These are phyloP conservation scores for Drosophila guanche DNA, from an alignment of 1,140 invertebrate genomes.

Conservation along the genomic window DNA sequence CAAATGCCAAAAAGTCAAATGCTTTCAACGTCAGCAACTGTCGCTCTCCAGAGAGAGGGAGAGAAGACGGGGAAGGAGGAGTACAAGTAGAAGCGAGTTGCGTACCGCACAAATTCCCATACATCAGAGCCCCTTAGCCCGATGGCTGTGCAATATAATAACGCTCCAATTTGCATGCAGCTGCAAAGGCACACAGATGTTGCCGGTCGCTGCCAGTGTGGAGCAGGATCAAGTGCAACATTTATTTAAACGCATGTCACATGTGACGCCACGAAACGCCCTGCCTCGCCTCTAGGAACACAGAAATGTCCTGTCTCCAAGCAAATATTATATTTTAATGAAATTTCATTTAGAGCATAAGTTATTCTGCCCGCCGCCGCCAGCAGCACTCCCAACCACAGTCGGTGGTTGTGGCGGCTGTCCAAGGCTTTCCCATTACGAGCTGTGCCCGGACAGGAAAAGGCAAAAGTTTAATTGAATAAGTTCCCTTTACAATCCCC, in stretches of 20 bases:
- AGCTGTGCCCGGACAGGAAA: constrained; percentile 12
- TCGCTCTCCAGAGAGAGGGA: too few species aligned
- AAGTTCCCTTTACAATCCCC: constrained; percentile 47
- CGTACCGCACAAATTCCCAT: constrained; percentile 49
- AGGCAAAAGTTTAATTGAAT: constrained; percentile 76
- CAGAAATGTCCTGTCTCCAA: constrained; percentile 14
- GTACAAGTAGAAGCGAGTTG: neutral
- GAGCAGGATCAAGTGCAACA: constrained; percentile 40
- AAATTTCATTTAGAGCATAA: constrained; percentile 75
- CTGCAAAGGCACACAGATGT: constrained; percentile 7
- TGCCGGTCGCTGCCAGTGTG: neutral
- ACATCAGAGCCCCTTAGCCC: constrained; percentile 61
- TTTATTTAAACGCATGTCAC: constrained; percentile 70
- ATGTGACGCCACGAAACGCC: constrained; percentile 38
- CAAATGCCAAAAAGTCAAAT: too few species aligned
- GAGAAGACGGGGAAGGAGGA: neutral
- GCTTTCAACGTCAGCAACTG: too few species aligned
- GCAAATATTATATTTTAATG: constrained; percentile 76
- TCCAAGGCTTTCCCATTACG: constrained; percentile 62
- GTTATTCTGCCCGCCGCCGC: constrained; percentile 49
- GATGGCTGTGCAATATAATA: constrained; percentile 66
- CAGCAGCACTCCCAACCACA: constrained; percentile 56
- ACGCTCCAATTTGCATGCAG: constrained; percentile 76
- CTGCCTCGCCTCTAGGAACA: neutral
- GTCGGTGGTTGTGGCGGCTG: constrained; percentile 16